These are phyloP conservation scores for Drosophila lowei DNA, from an alignment of 1,140 invertebrate species.

Conservation along the genomic window DNA sequence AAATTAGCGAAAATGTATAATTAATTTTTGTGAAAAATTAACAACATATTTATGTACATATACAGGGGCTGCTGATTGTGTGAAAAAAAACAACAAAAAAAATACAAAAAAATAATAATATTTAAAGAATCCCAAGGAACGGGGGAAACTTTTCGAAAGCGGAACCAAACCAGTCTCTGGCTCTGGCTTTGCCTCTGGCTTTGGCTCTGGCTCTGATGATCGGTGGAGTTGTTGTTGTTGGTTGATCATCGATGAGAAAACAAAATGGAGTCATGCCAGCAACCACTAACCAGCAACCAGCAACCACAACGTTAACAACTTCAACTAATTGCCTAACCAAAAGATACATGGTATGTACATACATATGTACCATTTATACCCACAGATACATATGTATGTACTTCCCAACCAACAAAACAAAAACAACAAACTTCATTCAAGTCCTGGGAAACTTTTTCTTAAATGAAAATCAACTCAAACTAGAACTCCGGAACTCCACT, in stretches of 20 bases:
- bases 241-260: constrained; percentile 52
- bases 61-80: constrained; percentile 24
- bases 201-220: no score
- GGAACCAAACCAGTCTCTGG: constrained; percentile 70
- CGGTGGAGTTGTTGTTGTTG: constrained; percentile 18
- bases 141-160: constrained; percentile 69
- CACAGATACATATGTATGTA: neutral
- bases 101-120: constrained; percentile 21
- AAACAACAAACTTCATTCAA: no score
- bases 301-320: constrained; percentile 36
- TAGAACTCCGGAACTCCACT: constrained; percentile 6
- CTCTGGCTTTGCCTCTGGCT: neutral
- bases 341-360: constrained; percentile 24
- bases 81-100: constrained; percentile 4
- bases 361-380: neutral
- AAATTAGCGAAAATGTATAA: constrained; percentile 74
- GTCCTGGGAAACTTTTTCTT: neutral
- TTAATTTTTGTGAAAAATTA: constrained; percentile 48
- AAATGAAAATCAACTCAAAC: neutral
- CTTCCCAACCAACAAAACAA: no score
- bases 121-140: constrained; percentile 56
- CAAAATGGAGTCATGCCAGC: constrained; percentile 46
- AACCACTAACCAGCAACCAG: constrained; percentile 11
- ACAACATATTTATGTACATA: constrained; percentile 8
- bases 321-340: constrained; percentile 39